Conservation (phyloP, 2,797 vertebrate species). For the Poecilia wingei region DNA sequence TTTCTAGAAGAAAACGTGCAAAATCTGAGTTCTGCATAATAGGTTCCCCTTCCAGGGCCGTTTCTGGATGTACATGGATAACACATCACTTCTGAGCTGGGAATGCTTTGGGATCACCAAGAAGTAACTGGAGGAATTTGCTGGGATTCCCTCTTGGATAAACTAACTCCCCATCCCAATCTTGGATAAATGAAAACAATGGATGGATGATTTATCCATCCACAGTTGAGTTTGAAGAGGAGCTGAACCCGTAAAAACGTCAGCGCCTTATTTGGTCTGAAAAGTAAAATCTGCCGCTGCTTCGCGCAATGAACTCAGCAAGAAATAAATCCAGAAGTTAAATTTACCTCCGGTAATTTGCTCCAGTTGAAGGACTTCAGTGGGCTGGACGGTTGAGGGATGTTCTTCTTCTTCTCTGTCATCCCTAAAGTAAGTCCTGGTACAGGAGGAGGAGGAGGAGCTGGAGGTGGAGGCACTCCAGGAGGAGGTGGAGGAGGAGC, state of each 20-base stretch:
- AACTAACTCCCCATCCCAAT: background rate
- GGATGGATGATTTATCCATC: background rate
- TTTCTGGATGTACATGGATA: background rate
- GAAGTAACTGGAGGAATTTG: background rate
- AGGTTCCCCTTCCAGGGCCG: background rate
- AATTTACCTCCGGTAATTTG: constrained; percentile 90
- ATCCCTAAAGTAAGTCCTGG: constrained; percentile 84
- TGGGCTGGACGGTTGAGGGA: constrained; percentile 89
- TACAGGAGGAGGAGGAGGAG: constrained; percentile 74
- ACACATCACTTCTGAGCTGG: background rate
- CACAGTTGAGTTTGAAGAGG: background rate
- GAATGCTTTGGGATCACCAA: background rate
- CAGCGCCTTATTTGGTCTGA: too few relatives aligned
- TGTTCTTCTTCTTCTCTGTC: constrained; percentile 89
- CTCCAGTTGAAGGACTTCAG: constrained; percentile 98
- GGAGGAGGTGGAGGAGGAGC: constrained; percentile 73
- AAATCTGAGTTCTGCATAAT: too few relatives aligned
- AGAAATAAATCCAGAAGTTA: background rate
- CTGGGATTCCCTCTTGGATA: background rate
- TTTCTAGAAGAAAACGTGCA: too few relatives aligned
- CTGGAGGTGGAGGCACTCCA: constrained; percentile 78
- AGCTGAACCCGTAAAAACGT: background rate
- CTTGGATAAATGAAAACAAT: background rate
- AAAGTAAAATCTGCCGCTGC: background rate
- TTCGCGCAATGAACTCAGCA: background rate